Conservation (phyloP, 2,113 vertebrate species). For the Brachirus orientalis region DNA sequence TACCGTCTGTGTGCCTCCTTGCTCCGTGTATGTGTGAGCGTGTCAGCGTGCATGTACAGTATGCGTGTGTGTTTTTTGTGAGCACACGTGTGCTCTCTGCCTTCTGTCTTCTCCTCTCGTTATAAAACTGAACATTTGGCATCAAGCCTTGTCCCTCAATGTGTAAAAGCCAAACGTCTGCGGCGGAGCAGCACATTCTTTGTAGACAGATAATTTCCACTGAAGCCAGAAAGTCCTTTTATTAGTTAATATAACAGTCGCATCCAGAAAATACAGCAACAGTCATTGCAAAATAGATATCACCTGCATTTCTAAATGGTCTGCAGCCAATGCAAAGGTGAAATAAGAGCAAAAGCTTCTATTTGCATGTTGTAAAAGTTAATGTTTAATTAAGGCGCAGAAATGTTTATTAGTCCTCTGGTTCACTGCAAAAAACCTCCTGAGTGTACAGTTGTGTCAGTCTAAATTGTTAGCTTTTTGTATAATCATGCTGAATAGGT, state of each 20-base stretch:
- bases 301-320: too few species aligned
- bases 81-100: neutral
- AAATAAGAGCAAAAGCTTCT: too few species aligned
- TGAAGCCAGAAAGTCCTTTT: conserved; percentile 27
- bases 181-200: conserved; percentile 13
- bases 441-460: too few species aligned
- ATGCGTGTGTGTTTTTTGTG: conserved; percentile 13
- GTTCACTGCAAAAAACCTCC: too few species aligned
- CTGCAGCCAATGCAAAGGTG: too few species aligned
- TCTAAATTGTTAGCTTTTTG: too few species aligned
- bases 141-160: conserved; percentile 24
- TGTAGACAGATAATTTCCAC: conserved; percentile 33
- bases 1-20: conserved; percentile 51
- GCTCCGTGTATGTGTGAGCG: conserved; percentile 21
- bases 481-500: too few species aligned
- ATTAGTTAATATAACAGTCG: conserved; percentile 1
- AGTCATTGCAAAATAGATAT: neutral
- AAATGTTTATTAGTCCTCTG: too few species aligned
- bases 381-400: too few species aligned
- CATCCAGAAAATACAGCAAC: neutral
- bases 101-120: conserved; percentile 41
- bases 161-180: conserved; percentile 54
- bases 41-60: conserved; percentile 16
- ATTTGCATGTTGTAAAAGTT: too few species aligned
- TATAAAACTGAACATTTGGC: conserved; percentile 48